phyloP scores from a whole-genome alignment of 2,888 invertebrate genomes.

The Deroplatys truncata region DNA sequence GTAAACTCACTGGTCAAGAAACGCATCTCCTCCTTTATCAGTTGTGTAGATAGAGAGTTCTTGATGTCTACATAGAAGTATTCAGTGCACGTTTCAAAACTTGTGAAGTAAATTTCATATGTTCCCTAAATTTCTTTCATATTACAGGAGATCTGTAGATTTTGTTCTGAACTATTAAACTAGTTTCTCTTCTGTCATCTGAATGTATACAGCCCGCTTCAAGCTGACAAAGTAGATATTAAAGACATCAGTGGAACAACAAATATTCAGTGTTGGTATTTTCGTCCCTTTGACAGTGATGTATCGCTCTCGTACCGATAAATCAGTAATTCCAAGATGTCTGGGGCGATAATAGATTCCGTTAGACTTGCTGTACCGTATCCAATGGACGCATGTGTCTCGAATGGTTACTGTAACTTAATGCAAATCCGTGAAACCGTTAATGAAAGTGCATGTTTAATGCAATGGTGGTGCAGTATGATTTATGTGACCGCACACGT shows the following conservation, averaged over 20 bases:
- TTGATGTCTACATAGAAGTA: too few relatives aligned
- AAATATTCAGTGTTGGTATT: neutral
- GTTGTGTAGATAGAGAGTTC: too few relatives aligned
- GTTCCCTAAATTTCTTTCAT: too few relatives aligned
- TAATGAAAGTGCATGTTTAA: neutral
- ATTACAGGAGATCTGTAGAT: too few relatives aligned
- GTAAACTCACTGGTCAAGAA: too few relatives aligned
- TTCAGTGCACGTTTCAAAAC: too few relatives aligned
- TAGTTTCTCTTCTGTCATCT: too few relatives aligned
- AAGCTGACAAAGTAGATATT: neutral
- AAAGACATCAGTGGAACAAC: neutral
- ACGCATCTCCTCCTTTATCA: too few relatives aligned
- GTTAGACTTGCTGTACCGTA: neutral
- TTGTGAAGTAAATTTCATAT: too few relatives aligned
- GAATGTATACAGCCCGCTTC: too few relatives aligned
- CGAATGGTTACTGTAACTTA: neutral
- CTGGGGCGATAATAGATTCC: too few relatives aligned
- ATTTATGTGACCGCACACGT: neutral
- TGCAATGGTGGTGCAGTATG: neutral
- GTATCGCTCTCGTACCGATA: neutral
- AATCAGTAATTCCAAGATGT: neutral
- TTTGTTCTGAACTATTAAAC: too few relatives aligned
- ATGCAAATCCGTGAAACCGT: neutral
- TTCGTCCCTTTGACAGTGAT: neutral
- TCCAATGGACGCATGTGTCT: neutral